Base-by-base conservation (phyloP, 2,888 invertebrate species). In the Microdon myrmicae region DNA sequence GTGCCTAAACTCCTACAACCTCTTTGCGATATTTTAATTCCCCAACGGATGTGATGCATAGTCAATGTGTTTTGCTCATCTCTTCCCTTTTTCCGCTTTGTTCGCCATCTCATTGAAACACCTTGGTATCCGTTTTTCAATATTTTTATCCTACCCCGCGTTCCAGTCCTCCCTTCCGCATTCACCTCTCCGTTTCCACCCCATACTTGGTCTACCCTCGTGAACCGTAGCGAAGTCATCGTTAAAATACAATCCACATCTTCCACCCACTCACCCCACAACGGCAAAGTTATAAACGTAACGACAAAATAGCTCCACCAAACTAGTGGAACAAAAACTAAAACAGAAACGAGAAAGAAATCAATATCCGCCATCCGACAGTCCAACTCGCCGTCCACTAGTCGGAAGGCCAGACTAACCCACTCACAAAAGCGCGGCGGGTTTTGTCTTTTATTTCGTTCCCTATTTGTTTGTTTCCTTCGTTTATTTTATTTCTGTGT, bases 401-500 rank as follows among this genome's bases (percentile, higher is more conserved):
- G n/a, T n/a, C n/a, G n/a, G n/a, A n/a, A n/a, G n/a, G n/a, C n/a
- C n/a, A n/a, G n/a, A n/a, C n/a, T n/a, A n/a, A n/a, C n/a, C n/a
- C n/a, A n/a, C n/a, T n/a, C n/a, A n/a, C n/a, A n/a, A n/a, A n/a
- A n/a, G n/a, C n/a, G n/a, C n/a, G n/a, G n/a, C n/a, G 55, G 48
- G 43, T 61, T 61, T 60, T 60, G 60, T 48, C 48, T 54, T 55
- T 48, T 48, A 48, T 58, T 45, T 34, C 26, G 10, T 37, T 39
- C 26, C 5, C 32, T 35, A 23, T 22, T 20, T 25, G 25, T 53
- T 20, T 29, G 43, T 48, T 23, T 43, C 26, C 43, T 58, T 47
- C 54, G 54, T 55, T 58, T 56, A 26, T 23, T 43, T 41, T 37
- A 44, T 48, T 60, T 61, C 43, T 61, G 44, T 61, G 48, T 55